Percentiles rank a stretch among this genome's conserved stretches.
Conservation (phyloP, 1,140 invertebrate species). For the Potamilus streckersoni region DNA sequence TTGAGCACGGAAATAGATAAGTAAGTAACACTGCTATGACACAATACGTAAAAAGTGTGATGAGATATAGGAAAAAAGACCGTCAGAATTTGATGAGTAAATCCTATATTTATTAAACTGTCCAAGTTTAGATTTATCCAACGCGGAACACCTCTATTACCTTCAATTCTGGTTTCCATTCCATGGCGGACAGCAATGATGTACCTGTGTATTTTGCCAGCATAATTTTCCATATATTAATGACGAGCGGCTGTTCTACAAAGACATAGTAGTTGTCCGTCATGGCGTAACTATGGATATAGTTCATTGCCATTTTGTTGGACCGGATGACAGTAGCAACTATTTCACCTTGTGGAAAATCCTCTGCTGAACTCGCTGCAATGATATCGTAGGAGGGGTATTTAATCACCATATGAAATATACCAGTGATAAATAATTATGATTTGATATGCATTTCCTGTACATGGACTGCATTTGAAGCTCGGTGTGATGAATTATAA, state of each 20-base stretch:
- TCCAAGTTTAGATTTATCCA: background rate
- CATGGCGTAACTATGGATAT: constrained; percentile 92
- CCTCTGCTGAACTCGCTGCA: background rate
- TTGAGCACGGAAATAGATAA: no score
- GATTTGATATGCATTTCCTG: no score
- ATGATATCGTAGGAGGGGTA: no score
- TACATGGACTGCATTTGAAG: no score
- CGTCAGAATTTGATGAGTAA: no score
- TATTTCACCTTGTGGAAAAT: constrained; percentile 37
- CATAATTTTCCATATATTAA: constrained; percentile 17
- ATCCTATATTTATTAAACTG: background rate
- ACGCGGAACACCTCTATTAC: background rate
- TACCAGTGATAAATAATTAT: no score
- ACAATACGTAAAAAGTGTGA: no score
- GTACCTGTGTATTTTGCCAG: constrained; percentile 6
- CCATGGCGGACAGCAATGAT: background rate
- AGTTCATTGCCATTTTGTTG: constrained; percentile 82
- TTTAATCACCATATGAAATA: no score
- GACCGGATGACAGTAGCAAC: constrained; percentile 78
- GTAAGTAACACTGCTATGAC: no score
- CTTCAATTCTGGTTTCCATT: constrained; percentile 16
- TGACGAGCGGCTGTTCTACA: constrained; percentile 76
- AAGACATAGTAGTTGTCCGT: constrained; percentile 87
- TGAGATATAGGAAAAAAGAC: no score
- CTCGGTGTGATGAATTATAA: no score